A percentile compares a stretch with the other conserved stretches of the same genome.
phyloP scores from a whole-genome alignment of 2,113 vertebrate species.

The Gymnarchus niloticus region DNA sequence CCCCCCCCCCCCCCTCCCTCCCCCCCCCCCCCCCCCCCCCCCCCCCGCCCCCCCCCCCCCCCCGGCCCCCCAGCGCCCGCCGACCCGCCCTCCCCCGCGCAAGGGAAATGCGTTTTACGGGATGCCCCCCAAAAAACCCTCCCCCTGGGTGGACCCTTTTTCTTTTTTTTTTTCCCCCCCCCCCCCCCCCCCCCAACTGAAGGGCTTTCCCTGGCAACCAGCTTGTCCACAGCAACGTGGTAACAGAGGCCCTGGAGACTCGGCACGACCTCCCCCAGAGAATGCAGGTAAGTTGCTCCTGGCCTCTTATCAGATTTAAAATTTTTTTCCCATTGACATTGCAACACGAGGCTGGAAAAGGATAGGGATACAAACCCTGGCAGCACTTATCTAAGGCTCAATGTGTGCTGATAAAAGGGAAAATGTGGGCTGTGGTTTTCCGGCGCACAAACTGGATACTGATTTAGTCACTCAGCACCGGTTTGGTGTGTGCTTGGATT shows the following conservation, averaged over 20 bases:
- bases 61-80: too few species aligned
- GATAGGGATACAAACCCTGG: neutral
- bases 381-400: neutral
- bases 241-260: constrained; percentile 64
- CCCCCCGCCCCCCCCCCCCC: too few species aligned
- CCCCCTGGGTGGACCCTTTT: neutral
- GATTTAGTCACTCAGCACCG: neutral
- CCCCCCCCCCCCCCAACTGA: constrained; percentile 26
- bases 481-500: neutral
- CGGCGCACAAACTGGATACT: neutral
- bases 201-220: constrained; percentile 80
- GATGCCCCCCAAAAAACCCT: neutral
- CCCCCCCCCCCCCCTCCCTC: constrained; percentile 18
- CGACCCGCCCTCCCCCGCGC: constrained; percentile 68
- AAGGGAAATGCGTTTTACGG: constrained; percentile 44
- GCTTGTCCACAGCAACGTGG: constrained; percentile 73
- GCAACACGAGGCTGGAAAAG: neutral
- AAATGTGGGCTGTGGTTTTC: neutral
- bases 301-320: neutral
- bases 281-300: constrained; percentile 72
- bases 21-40: too few species aligned
- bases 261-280: constrained; percentile 68
- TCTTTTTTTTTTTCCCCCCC: too few species aligned
- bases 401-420: neutral
- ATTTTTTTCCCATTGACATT: neutral